These are phyloP conservation scores for Thermophis baileyi DNA, from an alignment of 2,113 vertebrate genomes.

Conservation along the genomic window DNA sequence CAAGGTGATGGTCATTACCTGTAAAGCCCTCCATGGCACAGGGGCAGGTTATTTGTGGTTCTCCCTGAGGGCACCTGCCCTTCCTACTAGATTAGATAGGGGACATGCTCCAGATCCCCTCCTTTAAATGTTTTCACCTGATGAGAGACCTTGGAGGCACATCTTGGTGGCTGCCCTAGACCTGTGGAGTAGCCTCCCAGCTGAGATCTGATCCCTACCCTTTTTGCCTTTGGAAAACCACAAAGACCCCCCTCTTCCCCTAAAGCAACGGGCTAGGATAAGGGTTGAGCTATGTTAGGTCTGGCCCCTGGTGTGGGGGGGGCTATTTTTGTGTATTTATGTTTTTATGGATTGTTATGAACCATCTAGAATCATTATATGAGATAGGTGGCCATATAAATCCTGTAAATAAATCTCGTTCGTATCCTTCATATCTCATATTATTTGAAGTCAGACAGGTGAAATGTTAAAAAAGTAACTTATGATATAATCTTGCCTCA, in stretches of 20 bases:
- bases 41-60: neutral
- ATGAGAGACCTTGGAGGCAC: neutral
- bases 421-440: neutral
- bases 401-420: neutral
- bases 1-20: neutral
- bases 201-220: neutral
- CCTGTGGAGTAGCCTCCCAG: neutral
- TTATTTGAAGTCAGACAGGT: neutral
- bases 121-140: neutral
- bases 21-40: neutral
- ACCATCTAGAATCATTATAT: neutral
- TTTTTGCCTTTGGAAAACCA: neutral
- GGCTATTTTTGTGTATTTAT: neutral
- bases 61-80: neutral
- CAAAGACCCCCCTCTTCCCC: neutral
- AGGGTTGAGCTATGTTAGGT: neutral
- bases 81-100: neutral
- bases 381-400: neutral
- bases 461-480: neutral
- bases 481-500: neutral
- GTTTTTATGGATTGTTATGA: neutral
- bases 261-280: neutral
- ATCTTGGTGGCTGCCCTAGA: neutral
- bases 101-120: neutral
- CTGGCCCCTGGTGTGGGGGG: neutral